Percentiles rank a stretch among this genome's conserved stretches.
Conservation (phyloP, 2,797 vertebrate genomes). For the Enteromius mattozi region DNA sequence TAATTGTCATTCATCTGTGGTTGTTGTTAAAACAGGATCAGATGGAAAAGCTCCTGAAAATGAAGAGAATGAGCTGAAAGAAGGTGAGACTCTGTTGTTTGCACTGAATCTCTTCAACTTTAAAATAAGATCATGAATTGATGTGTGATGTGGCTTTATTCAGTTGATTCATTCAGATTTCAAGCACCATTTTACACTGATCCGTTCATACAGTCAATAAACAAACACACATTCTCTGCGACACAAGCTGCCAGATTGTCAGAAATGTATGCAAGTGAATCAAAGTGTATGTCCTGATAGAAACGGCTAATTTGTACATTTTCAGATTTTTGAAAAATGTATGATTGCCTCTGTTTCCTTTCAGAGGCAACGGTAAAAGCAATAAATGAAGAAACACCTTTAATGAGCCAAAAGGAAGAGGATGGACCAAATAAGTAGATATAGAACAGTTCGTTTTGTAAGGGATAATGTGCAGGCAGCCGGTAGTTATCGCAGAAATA, state of each 20-base stretch:
- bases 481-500: too few species aligned
- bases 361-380: neutral
- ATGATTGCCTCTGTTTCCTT: neutral
- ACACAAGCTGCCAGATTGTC: too few species aligned
- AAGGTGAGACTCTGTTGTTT: neutral
- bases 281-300: too few species aligned
- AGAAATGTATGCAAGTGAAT: too few species aligned
- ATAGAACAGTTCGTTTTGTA: neutral
- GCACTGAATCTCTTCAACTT: neutral
- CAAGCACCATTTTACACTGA: neutral
- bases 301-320: too few species aligned
- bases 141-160: neutral
- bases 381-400: neutral
- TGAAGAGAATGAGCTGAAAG: neutral
- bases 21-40: neutral
- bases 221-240: too few species aligned
- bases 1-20: neutral
- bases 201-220: too few species aligned
- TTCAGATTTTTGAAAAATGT: too few species aligned
- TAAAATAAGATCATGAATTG: neutral
- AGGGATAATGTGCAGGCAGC: too few species aligned
- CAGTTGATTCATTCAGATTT: neutral
- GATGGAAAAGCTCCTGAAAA: neutral
- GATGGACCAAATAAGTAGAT: neutral
- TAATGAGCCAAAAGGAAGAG: neutral